A percentile compares a stretch with the other conserved stretches of the same genome.
Conservation (phyloP, 2,888 invertebrate genomes). For the Heliconius ethilla region DNA sequence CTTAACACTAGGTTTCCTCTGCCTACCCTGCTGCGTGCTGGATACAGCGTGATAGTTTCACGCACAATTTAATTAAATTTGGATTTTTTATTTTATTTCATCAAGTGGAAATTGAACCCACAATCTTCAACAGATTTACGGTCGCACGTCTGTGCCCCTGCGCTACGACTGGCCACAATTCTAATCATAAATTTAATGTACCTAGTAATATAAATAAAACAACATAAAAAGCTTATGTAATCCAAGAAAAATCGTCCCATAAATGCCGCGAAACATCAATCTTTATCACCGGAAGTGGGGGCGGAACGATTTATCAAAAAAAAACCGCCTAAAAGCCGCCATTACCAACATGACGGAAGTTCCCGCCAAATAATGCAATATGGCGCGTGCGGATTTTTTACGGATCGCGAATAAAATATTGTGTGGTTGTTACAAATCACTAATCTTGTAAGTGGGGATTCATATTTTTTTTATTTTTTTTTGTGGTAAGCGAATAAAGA, state of each 20-base stretch:
- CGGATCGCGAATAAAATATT: constrained; percentile 32
- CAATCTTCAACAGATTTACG: too few relatives aligned
- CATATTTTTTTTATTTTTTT: not conserved
- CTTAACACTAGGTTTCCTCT: too few relatives aligned
- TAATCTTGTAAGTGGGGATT: not conserved
- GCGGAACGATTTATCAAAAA: constrained; percentile 63
- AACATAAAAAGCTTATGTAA: constrained; percentile 2
- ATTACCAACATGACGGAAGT: constrained; percentile 57
- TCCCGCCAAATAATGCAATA: constrained; percentile 61
- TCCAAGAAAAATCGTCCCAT: constrained; percentile 2
- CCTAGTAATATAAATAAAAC: too few relatives aligned
- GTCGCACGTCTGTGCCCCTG: too few relatives aligned
- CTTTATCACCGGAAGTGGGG: constrained; percentile 64
- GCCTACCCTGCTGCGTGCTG: too few relatives aligned
- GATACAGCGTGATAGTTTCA: too few relatives aligned
- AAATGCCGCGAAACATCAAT: constrained; percentile 50
- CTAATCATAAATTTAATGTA: too few relatives aligned
- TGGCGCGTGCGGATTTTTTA: constrained; percentile 50
- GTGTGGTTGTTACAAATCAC: constrained; percentile 2
- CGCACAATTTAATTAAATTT: too few relatives aligned
- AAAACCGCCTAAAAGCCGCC: constrained; percentile 57
- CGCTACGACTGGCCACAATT: not conserved
- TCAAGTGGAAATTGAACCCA: too few relatives aligned
- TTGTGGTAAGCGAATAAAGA: not conserved
- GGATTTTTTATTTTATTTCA: not conserved